Evolutionary conservation across 2,797 vertebrate genomes (phyloP), one percentile per base, ranked within the genome.

Genomic region (Enteromius fasciolatus): DNA sequence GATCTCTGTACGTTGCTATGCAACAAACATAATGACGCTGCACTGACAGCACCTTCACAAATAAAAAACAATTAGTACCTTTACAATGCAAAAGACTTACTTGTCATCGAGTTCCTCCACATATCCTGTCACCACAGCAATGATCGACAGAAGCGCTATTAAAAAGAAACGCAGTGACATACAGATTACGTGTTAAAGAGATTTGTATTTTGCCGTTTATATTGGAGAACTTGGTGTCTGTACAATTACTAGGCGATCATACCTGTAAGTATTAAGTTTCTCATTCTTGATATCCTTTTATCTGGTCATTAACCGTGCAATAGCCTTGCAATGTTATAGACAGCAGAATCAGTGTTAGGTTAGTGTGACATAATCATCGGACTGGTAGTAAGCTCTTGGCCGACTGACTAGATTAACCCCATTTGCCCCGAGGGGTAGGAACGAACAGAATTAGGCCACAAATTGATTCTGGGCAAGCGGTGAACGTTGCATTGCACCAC

Each of bases 51-150:
- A 54, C 31, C 50, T 75, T 39, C 12, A 59, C n/a, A 6, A 59
- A n/a, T 76, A 11, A 41, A 25, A 1, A 20, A 41, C 52, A 28
- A 46, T 39, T 6, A 17, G 2, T 17, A 36, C 1, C 9, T 41
- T 79, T 69, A 74, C 6, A 57, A 17, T 33, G 25, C 76, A 14
- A 68, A 69, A 73, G 14, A 90, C 92, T 91, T 83, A 95, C 94
- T 86, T 89, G 36, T 93, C 93, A 74, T 93, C 90, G 0, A 95
- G 90, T 36, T 95, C 93, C 57, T 94, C 93, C 11, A 94, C 92
- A 1, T 89, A 93, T 15, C 91, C 90, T 2, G 83, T 86, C 28
- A 76, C 87, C 20, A 77, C 31, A 64, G 70, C 73, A 36, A 86
- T 52, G 20, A 76, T 78, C 39, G 91, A 80, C 28, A 93, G 54